A percentile compares a stretch with the other conserved stretches of the same genome.
phyloP scores from a whole-genome alignment of 2,113 vertebrate species.

The Rhea pennata region DNA sequence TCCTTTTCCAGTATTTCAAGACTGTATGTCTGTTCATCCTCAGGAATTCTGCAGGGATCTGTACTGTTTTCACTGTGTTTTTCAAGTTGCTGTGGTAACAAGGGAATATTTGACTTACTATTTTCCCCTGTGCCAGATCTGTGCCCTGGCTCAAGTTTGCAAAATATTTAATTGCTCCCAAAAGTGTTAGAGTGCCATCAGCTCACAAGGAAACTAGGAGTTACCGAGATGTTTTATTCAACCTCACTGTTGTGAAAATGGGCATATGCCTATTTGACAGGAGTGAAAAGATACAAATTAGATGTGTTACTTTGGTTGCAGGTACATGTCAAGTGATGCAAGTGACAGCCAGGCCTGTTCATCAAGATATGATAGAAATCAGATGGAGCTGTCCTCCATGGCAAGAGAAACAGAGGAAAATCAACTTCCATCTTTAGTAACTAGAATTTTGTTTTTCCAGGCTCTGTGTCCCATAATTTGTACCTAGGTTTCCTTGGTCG shows the following conservation, averaged over 20 bases:
- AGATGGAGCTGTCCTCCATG: background rate
- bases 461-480: background rate
- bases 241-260: background rate
- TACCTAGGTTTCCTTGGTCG: background rate
- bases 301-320: background rate
- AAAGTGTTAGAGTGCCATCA: background rate
- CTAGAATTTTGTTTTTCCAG: background rate
- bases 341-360: background rate
- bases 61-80: constrained; percentile 54
- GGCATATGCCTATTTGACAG: background rate
- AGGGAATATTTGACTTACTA: constrained; percentile 25
- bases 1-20: constrained; percentile 36
- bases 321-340: background rate
- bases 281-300: background rate
- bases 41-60: constrained; percentile 45
- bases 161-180: background rate
- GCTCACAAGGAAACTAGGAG: background rate
- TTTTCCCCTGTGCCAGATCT: constrained; percentile 19
- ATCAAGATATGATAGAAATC: background rate
- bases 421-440: background rate
- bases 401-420: background rate
- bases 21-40: constrained; percentile 47
- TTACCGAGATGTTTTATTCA: background rate
- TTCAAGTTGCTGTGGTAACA: constrained; percentile 36
- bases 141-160: background rate